Percentiles rank a stretch among this genome's conserved stretches.
Evolutionary conservation across 2,113 vertebrate species (phyloP).

Genomic region (Apteryx owenii): DNA sequence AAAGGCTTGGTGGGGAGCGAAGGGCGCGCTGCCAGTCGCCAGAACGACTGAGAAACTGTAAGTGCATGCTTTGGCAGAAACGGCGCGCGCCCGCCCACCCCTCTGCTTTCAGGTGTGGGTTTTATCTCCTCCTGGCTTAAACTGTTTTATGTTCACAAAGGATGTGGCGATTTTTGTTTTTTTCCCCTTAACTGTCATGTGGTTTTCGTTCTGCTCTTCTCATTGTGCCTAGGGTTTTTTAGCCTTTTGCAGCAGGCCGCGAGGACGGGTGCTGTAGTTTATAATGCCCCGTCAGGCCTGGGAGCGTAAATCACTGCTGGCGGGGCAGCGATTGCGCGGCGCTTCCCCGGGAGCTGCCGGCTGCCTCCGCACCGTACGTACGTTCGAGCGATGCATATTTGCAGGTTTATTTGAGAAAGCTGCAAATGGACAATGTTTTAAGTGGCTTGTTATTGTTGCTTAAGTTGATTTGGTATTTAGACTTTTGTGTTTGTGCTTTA

Average conservation of each 20-base stretch:
- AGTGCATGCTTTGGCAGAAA: background rate
- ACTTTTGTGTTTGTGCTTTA: slow-evolving; percentile 56
- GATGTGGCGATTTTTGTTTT: background rate
- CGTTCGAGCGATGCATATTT: background rate
- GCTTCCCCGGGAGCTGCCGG: too few species aligned
- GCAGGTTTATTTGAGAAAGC: background rate
- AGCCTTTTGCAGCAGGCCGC: background rate
- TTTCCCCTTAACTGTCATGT: background rate
- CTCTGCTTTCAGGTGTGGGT: background rate
- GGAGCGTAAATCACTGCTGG: too few species aligned
- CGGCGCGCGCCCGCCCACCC: background rate
- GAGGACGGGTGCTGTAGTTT: background rate
- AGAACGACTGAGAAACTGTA: background rate
- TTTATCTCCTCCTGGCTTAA: background rate
- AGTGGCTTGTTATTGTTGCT: slow-evolving; percentile 37
- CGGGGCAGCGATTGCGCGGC: too few species aligned
- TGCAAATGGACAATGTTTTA: background rate
- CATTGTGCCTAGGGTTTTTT: background rate
- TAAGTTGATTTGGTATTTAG: slow-evolving; percentile 31
- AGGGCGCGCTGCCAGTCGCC: background rate
- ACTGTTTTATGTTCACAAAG: background rate
- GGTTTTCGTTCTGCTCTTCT: background rate
- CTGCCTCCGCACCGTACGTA: too few species aligned
- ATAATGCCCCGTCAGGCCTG: too few species aligned
- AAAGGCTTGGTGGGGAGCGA: slow-evolving; percentile 6